A percentile compares a stretch with the other conserved stretches of the same genome.
Conservation (phyloP, 53 echinoderm and acorn worm species). For the Paracentrotus lividus region DNA sequence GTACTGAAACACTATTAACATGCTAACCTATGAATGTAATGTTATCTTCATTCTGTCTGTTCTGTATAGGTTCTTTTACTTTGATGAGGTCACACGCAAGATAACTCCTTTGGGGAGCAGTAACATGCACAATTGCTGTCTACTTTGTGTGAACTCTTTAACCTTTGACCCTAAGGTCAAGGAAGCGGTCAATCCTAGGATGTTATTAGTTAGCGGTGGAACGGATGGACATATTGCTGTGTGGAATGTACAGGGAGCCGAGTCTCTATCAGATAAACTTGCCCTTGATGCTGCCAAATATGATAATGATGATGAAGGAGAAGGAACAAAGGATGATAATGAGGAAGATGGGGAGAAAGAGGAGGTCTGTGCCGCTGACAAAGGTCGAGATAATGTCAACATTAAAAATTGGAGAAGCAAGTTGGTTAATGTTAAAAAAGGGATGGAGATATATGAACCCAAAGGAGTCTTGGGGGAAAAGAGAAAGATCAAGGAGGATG, state of each 20-base stretch:
- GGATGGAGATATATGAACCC: not conserved
- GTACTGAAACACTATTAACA: too few species aligned
- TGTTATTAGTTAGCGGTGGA: slow-evolving; percentile 24
- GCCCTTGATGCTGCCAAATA: not conserved
- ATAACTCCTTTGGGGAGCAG: slow-evolving; percentile 44
- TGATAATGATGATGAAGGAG: slow-evolving; percentile 18
- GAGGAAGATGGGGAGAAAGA: not conserved
- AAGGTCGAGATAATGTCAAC: not conserved
- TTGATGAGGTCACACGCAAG: slow-evolving; percentile 52
- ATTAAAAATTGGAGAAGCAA: not conserved
- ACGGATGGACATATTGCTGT: slow-evolving; percentile 54
- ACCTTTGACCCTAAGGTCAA: slow-evolving; percentile 47
- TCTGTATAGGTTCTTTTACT: slow-evolving; percentile 52
- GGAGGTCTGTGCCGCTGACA: not conserved
- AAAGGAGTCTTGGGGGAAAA: not conserved
- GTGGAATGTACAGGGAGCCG: slow-evolving; percentile 33
- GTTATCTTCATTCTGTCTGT: too few species aligned
- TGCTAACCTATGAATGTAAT: too few species aligned
- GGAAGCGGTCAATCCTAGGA: not conserved
- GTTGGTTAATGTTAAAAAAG: not conserved
- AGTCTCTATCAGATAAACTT: not conserved
- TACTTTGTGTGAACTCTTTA: slow-evolving; percentile 49
- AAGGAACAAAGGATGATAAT: not conserved
- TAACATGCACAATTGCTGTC: slow-evolving; percentile 55
- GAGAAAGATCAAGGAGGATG: not conserved